Evolutionary conservation across 2,113 vertebrate species (phyloP).

Genomic region (Psephotus haematonotus): DNA sequence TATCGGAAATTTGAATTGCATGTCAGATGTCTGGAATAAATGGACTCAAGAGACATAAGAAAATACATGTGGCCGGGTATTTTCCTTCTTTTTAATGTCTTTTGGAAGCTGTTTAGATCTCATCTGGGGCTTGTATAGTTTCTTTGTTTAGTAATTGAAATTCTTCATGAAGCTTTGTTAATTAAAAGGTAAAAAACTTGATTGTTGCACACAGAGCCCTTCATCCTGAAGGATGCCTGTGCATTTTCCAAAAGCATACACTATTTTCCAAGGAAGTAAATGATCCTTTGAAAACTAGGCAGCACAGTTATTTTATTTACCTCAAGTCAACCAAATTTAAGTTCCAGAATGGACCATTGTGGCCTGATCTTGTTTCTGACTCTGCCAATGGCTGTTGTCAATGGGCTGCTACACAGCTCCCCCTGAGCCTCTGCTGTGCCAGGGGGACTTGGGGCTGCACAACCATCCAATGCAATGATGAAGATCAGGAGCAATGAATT

Average conservation of each 20-base stretch:
- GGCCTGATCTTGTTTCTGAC: not conserved
- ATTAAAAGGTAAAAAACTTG: constrained; percentile 59
- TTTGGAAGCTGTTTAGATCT: constrained; percentile 61
- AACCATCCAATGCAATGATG: not conserved
- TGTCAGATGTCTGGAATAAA: constrained; percentile 75
- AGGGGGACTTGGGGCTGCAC: not conserved
- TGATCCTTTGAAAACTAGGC: constrained; percentile 9
- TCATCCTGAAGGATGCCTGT: constrained; percentile 24
- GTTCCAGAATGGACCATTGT: not conserved
- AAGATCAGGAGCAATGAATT: not conserved
- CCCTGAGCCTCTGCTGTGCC: not conserved
- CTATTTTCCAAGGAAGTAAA: constrained; percentile 28
- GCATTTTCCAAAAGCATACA: constrained; percentile 23
- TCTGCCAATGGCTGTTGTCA: not conserved
- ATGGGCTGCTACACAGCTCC: not conserved
- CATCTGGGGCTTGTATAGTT: constrained; percentile 58
- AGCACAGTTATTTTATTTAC: constrained; percentile 16
- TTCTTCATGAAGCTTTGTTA: constrained; percentile 59
- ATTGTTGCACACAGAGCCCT: constrained; percentile 8
- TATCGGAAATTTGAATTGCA: constrained; percentile 71
- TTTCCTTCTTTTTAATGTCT: constrained; percentile 57
- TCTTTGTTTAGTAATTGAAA: constrained; percentile 62
- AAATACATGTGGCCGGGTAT: constrained; percentile 58
- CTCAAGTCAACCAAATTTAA: not conserved
- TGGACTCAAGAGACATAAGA: constrained; percentile 65